Percentiles rank a stretch among this genome's conserved stretches.
Conservation (phyloP, 2,888 invertebrate genomes). For the Meta bourneti region DNA sequence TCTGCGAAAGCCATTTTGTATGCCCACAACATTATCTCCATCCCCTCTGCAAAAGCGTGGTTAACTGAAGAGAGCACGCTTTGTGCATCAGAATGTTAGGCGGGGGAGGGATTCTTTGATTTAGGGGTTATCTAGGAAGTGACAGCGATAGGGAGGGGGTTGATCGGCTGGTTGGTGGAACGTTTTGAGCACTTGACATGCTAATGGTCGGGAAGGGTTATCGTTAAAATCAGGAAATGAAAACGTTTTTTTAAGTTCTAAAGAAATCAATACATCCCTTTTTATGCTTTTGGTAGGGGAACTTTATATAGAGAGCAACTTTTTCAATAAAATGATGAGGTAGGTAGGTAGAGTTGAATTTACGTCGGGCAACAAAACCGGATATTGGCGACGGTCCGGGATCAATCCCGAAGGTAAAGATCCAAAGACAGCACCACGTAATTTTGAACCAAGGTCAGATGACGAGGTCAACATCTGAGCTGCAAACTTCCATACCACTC, state of each 20-base stretch:
- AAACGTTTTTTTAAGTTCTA: not conserved
- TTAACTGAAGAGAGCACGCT: not conserved
- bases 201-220: not conserved
- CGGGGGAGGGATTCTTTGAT: not conserved
- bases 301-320: too few species aligned
- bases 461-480: too few species aligned
- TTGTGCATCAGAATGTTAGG: not conserved
- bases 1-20: constrained; percentile 63
- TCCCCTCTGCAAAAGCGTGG: not conserved
- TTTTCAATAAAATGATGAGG: too few species aligned
- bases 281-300: too few species aligned
- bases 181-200: not conserved
- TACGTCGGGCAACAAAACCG: too few species aligned
- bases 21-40: constrained; percentile 61
- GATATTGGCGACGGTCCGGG: too few species aligned
- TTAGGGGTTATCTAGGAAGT: not conserved
- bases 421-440: too few species aligned
- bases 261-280: too few species aligned
- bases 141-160: not conserved
- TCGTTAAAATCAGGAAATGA: not conserved
- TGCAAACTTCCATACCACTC: too few species aligned
- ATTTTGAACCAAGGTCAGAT: too few species aligned
- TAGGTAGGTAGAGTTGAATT: too few species aligned
- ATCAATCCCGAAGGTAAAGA: too few species aligned
- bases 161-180: not conserved